phyloP scores from a whole-genome alignment of 2,113 vertebrate species.

The Lucifuga dentata region DNA sequence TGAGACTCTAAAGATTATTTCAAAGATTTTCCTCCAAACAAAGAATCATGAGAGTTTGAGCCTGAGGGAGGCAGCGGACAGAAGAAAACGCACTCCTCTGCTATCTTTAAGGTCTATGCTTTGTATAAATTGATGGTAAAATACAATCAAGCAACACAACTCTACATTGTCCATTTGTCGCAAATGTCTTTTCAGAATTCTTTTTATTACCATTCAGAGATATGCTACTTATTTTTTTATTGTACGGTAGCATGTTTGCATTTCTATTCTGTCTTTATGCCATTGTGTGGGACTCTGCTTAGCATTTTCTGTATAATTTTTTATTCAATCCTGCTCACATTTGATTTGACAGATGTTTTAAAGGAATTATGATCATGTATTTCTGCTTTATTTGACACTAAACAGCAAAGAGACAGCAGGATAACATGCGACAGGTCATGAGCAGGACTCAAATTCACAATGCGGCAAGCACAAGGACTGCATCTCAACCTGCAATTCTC shows the following conservation, averaged over 20 bases:
- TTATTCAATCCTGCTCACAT: constrained; percentile 43
- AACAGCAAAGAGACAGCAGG: constrained; percentile 22
- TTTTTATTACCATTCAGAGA: constrained; percentile 65
- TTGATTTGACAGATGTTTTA: constrained; percentile 33
- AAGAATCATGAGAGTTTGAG: constrained; percentile 9
- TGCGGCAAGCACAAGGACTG: neutral
- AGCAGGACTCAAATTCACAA: constrained; percentile 67
- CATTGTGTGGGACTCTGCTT: constrained; percentile 40
- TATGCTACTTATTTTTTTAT: constrained; percentile 71
- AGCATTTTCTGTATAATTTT: constrained; percentile 50
- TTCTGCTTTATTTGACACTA: constrained; percentile 30
- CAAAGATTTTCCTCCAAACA: constrained; percentile 40
- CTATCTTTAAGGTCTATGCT: constrained; percentile 74
- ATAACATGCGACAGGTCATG: constrained; percentile 30
- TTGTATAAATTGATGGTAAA: constrained; percentile 65
- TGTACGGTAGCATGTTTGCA: constrained; percentile 56
- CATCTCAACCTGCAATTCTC: neutral
- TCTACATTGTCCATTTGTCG: constrained; percentile 30
- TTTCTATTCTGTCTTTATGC: constrained; percentile 44
- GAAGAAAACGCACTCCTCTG: constrained; percentile 58
- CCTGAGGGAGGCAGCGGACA: constrained; percentile 31
- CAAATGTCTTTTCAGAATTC: constrained; percentile 58
- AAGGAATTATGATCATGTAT: constrained; percentile 21
- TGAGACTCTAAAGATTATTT: constrained; percentile 42
- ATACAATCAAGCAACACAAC: constrained; percentile 54